Percentiles rank a stretch among this genome's conserved stretches.
These are phyloP conservation scores for Eurytoma californica DNA, from an alignment of 2,888 invertebrate genomes.

Conservation along the genomic window DNA sequence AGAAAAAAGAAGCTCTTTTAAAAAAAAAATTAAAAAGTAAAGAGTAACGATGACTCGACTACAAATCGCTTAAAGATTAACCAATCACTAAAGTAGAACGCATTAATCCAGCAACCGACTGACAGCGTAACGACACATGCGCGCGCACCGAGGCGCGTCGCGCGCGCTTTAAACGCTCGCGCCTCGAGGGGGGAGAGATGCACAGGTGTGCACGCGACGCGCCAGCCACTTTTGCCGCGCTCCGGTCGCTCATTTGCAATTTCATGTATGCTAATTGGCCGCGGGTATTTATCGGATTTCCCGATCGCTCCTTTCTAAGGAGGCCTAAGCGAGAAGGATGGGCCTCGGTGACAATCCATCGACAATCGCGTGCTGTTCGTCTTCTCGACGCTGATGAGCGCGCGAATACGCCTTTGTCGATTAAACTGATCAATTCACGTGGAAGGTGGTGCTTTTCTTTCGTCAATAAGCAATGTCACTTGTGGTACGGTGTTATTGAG, in stretches of 20 bases:
- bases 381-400: conserved; percentile 34
- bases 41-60: no score
- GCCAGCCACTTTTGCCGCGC: background rate
- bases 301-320: conserved; percentile 17
- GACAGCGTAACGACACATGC: background rate
- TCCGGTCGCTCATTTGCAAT: conserved; percentile 41
- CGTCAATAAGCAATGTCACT: background rate
- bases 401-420: conserved; percentile 2
- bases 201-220: conserved; percentile 37
- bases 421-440: conserved; percentile 18
- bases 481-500: no score
- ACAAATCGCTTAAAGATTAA: no score
- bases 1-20: no score
- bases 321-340: background rate
- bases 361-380: conserved; percentile 11
- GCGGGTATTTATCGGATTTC: conserved; percentile 32
- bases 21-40: no score
- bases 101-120: no score
- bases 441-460: background rate
- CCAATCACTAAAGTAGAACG: no score
- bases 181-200: background rate
- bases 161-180: background rate
- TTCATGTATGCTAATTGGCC: conserved; percentile 44
- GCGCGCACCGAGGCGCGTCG: background rate
- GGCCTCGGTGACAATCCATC: conserved; percentile 24